Evolutionary conservation across 2,888 invertebrate species (phyloP), one percentile per base, ranked within the genome.

Genomic region (Drosophila nigricruria): DNA sequence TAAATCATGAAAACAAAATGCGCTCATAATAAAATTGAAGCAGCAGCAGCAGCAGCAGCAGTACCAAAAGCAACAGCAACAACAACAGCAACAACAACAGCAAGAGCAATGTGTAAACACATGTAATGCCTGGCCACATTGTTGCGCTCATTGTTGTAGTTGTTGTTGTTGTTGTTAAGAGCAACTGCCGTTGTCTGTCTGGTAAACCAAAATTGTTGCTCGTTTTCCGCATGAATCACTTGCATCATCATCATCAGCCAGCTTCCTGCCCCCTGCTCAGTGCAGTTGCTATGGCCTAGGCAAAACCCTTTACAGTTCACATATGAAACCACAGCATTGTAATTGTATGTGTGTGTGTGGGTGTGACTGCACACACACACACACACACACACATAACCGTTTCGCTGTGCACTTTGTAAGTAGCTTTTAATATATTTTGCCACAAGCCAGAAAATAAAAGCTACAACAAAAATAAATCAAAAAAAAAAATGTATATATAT

Each of bases 201-300:
- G 87, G 85, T 86, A 82, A 87, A 86, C 87, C 87, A 81, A 85
- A 87, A 87, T 85, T 85, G 85, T 85, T 85, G 87, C 87, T 85
- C 82, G 85, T 86, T 85, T 85, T 85, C 87, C 85, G 79, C 85
- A 81, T 85, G 85, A 85, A 85, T 85, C 85, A 86, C 85, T 86
- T 85, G 87, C 82, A 85, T 82, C 84, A 83, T 85, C 86, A 82
- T 78, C 84, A 83, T 85, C 83, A 82, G 76, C 67, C 79, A 27
- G 40, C 61, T 53, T 52, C 54, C 50, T 27, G 16, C 40, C 27
- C 27, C 32, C 32, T 14, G 5, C 23, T 36, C n/a, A 30, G 14
- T 63, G 47, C 66, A 54, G 30, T 30, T 49, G 47, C 47, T 27
- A 47, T 47, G 27, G 47, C 47, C 47, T 49, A 49, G n/a, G 14